A percentile compares a stretch with the other conserved stretches of the same genome.
Conservation (phyloP, 2,888 invertebrate genomes). For the Xestia c-nigrum region DNA sequence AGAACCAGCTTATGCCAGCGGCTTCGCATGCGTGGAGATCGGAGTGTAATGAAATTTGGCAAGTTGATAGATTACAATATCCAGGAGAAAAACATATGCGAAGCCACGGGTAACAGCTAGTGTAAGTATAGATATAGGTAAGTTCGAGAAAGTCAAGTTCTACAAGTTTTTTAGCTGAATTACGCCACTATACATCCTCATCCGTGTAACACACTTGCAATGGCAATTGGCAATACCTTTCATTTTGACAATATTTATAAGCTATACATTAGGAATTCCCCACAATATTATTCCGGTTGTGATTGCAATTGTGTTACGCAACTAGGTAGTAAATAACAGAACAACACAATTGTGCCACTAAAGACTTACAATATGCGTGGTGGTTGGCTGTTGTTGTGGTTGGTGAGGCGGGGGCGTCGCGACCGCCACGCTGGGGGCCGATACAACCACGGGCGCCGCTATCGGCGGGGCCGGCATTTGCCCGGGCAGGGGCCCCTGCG, state of each 20-base stretch:
- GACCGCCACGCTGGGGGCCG: constrained; percentile 69
- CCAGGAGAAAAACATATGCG: too few species aligned
- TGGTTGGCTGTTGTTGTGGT: constrained; percentile 71
- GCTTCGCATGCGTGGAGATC: neutral
- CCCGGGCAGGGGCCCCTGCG: constrained; percentile 76
- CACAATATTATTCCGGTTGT: neutral
- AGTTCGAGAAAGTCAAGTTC: neutral
- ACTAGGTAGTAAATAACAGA: neutral
- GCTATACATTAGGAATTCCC: neutral
- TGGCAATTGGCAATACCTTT: neutral
- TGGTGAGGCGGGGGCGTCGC: constrained; percentile 66
- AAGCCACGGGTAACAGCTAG: neutral
- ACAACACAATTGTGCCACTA: constrained; percentile 1
- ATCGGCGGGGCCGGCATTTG: constrained; percentile 75
- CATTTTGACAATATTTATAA: neutral
- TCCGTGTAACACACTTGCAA: constrained; percentile 2
- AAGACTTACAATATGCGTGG: constrained; percentile 76
- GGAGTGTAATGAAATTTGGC: too few species aligned
- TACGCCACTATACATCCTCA: neutral
- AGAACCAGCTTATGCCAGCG: neutral
- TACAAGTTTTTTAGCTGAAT: neutral
- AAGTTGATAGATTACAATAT: too few species aligned
- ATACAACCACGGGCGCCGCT: constrained; percentile 72
- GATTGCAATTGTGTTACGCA: neutral
- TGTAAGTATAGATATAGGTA: neutral